Conservation (phyloP, 2,113 vertebrate species). For the Ptyas mucosa region DNA sequence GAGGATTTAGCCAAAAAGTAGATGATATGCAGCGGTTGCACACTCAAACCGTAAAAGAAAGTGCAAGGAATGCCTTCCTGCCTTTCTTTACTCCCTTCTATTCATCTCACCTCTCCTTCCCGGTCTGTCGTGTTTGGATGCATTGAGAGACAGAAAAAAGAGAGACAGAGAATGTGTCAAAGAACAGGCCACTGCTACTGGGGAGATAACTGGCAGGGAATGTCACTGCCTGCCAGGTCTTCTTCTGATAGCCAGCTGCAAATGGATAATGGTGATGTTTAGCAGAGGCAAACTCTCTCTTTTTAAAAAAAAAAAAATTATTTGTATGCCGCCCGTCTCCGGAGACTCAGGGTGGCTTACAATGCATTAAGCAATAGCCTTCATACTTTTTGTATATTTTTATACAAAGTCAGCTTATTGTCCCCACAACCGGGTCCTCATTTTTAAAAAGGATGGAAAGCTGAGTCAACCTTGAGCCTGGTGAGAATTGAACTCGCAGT, state of each 20-base stretch:
- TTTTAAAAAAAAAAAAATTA: no score
- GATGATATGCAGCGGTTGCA: not conserved
- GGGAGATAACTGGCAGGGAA: not conserved
- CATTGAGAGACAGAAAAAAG: not conserved
- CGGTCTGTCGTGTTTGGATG: not conserved
- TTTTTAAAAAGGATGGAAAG: no score
- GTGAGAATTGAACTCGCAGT: no score
- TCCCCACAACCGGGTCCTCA: no score
- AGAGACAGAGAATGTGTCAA: not conserved
- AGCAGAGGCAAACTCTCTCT: slow-evolving; percentile 6
- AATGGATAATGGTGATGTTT: slow-evolving; percentile 18
- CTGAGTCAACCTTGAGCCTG: no score
- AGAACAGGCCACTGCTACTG: not conserved
- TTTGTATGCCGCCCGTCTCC: no score
- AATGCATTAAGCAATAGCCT: no score
- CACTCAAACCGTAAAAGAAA: not conserved
- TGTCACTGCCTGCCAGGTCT: slow-evolving; percentile 20
- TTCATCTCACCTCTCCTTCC: not conserved
- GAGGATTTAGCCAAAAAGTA: not conserved
- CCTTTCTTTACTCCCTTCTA: not conserved
- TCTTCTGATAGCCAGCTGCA: slow-evolving; percentile 7
- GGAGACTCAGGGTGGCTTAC: no score
- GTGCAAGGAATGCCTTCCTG: not conserved
- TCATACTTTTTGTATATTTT: no score
- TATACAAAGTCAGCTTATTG: no score